Evolutionary conservation across 2,888 invertebrate genomes (phyloP), one percentile per base, ranked within the genome.

Genomic region (Aporophyla nigra): DNA sequence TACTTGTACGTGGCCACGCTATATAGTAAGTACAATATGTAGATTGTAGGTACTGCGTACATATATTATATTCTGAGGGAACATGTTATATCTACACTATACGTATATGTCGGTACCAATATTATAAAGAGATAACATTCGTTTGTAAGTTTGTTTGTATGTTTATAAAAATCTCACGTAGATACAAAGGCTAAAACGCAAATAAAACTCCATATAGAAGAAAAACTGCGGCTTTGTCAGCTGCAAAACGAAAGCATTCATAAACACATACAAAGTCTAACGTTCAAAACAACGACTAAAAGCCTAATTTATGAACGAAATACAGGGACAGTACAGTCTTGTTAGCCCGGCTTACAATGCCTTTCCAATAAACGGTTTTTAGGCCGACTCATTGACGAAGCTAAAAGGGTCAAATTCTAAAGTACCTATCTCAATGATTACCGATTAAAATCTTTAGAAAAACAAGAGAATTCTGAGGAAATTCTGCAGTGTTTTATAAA

Each of bases 301-400:
- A 83, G 49, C 59, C 27, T 21, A 40, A 67, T 70, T 78, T 24
- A 66, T 10, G 63, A 5, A 7, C 19, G 16, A 68, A 83, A 71
- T 24, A 63, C 40, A 9, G n/a, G 14, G 49, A 68, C 77, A n/a
- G n/a, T 59, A 72, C 71, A 62, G n/a, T 40, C 53, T 71, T 69
- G 33, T 77, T 76, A 80, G 49, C 43, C 53, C 40, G 49, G 19
- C 56, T 71, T 54, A 58, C 53, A 67, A 76, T 71, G 40, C n/a
- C 14, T 71, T 84, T 69, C 58, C 71, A 69, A 66, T 80, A 76
- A 71, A 54, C 49, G 40, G 49, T 61, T 62, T 78, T 75, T 19
- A n/a, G 1, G 9, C 27, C 46, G 62, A 67, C 76, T 76, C 68
- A 68, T 65, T 49, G 56, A 63, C 54, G 27, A 70, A 24, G 54